phyloP scores from a whole-genome alignment of 2,888 invertebrate species.

The Rhaphigaster nebulosa region DNA sequence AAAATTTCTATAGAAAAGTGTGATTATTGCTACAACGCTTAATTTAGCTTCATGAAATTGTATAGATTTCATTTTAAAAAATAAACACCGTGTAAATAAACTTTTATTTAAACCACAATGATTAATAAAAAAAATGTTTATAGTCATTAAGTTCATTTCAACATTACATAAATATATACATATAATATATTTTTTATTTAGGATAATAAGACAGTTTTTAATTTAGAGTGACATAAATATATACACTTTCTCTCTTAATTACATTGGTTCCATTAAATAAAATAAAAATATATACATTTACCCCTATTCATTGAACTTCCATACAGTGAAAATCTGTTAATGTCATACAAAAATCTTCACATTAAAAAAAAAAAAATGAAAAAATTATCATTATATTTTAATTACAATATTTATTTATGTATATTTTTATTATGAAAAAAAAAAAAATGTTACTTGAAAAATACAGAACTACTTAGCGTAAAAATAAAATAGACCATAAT shows the following conservation, averaged over 20 bases:
- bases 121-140: slow-evolving; percentile 18
- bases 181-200: slow-evolving; percentile 7
- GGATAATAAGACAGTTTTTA: neutral
- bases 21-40: neutral
- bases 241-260: slow-evolving; percentile 28
- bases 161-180: slow-evolving; percentile 30
- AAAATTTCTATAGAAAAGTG: neutral
- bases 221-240: slow-evolving; percentile 3
- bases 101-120: neutral
- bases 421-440: neutral
- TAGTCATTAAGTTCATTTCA: neutral
- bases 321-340: neutral
- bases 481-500: neutral
- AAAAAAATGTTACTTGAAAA: neutral
- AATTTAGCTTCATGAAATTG: neutral
- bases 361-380: too few species aligned
- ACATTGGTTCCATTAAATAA: slow-evolving; percentile 18
- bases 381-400: neutral
- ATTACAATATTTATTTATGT: neutral
- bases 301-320: neutral
- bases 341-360: neutral
- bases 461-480: neutral
- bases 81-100: slow-evolving; percentile 12
- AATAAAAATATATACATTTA: neutral
- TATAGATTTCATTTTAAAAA: neutral